Base-by-base conservation (phyloP, 1,140 invertebrate species). In the Nasonia longicornis region DNA sequence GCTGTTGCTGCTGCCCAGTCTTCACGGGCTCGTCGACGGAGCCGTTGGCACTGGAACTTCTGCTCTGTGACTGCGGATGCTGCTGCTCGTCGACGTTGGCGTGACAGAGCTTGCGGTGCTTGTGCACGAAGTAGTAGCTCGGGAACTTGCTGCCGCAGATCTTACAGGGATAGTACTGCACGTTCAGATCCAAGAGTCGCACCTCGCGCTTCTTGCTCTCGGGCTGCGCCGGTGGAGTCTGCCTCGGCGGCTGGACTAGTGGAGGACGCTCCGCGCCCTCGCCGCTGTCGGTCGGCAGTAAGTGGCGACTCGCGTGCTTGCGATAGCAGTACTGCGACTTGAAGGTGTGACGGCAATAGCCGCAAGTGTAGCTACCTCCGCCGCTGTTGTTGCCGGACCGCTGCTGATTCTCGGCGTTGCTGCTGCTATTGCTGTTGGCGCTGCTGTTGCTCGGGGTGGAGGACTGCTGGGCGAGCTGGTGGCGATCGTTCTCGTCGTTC, bases 51-150 rank as follows among this genome's bases (percentile, higher is more conserved):
- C 64, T 67, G 22, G 22, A 83, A n/a, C 48, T 85, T 20, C 81
- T 82, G n/a, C 45, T 77, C n/a, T 75, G 71, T 2, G 79, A 63
- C 1, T 26, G 1, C 26, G 26, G 26, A 1, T 26, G 26, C 26
- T 26, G 71, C 20, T 63, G 48, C n/a, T 73, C 70, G 12, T 91
- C 89, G 16, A 67, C 79, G n/a, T 88, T 89, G 10, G 93, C 93
- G 86, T 97, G 96, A 88, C 96, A 97, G 83, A 96, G 86, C 90
- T 97, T 96, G 35, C 96, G 91, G 89, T 97, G 96, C 86, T 97
- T 97, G 87, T 97, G 96, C 4, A 97, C 96, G 91, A 97, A 97
- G 88, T 97, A 97, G 87, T 97, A 97, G 84, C 95, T 96, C 0
- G 96, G 96, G 87, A 97, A 97, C 90, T 97, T 97, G 87, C 93